A percentile compares a stretch with the other conserved stretches of the same genome.
These are phyloP conservation scores for Anoplopoma fimbria DNA, from an alignment of 2,113 vertebrate species.

Conservation along the genomic window DNA sequence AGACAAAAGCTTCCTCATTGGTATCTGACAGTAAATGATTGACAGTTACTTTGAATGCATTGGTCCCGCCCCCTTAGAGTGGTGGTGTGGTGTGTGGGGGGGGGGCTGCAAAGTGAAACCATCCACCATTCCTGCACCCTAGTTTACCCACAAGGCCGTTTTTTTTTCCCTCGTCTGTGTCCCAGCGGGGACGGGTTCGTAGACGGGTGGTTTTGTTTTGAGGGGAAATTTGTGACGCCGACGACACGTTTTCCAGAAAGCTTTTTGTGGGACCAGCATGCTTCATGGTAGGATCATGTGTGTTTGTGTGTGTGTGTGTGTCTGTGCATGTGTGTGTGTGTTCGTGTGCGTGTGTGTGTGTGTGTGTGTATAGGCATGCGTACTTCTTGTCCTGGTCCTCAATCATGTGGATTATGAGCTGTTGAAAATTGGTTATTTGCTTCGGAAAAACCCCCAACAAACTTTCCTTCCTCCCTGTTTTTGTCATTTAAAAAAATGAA, in stretches of 20 bases:
- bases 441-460: conserved; percentile 10
- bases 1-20: conserved; percentile 75
- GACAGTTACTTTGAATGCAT: conserved; percentile 65
- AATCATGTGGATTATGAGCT: background rate
- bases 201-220: conserved; percentile 16
- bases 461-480: background rate
- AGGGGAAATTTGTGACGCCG: background rate
- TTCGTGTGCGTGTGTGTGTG: conserved; percentile 5
- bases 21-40: conserved; percentile 82
- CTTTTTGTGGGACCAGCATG: conserved; percentile 8
- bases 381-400: conserved; percentile 21
- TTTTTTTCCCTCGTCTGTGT: conserved; percentile 34
- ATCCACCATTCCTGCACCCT: conserved; percentile 44
- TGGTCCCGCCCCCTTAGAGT: conserved; percentile 59
- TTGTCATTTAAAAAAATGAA: background rate
- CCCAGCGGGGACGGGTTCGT: background rate
- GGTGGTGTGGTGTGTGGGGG: too few relatives aligned
- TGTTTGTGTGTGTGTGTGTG: background rate
- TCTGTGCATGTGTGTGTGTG: background rate
- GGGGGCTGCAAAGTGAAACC: conserved; percentile 62
- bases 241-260: background rate
- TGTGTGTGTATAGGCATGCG: background rate
- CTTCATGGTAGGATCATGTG: conserved; percentile 57
- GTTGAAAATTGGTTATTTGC: background rate
- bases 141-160: conserved; percentile 72